A percentile compares a stretch with the other conserved stretches of the same genome.
phyloP scores from a whole-genome alignment of 2,888 invertebrate genomes.

The Agrilus biguttatus region DNA sequence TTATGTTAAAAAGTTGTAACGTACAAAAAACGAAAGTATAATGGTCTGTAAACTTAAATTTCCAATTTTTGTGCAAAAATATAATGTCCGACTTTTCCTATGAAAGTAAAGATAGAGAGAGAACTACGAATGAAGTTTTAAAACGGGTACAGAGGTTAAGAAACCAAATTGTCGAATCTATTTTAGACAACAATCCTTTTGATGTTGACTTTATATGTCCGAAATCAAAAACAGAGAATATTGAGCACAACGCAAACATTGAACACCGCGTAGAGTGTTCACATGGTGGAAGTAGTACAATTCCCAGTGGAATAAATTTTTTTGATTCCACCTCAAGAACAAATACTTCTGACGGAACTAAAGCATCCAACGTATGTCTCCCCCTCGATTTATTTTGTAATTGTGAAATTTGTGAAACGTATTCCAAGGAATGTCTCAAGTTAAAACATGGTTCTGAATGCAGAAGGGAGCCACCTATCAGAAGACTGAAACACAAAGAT shows the following conservation, averaged over 20 bases:
- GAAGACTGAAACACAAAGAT: neutral
- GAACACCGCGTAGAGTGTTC: neutral
- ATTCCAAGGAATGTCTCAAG: conserved; percentile 13
- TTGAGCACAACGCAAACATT: conserved; percentile 1
- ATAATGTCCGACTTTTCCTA: neutral
- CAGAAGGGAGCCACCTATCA: neutral
- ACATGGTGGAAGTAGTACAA: conserved; percentile 1
- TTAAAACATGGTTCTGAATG: neutral
- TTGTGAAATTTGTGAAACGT: conserved; percentile 24
- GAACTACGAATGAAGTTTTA: conserved; percentile 12
- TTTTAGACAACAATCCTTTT: conserved; percentile 27
- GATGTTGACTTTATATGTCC: conserved; percentile 16
- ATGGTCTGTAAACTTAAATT: neutral
- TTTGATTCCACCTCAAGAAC: too few species aligned
- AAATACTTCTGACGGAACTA: too few species aligned
- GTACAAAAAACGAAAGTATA: neutral
- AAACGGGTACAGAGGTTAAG: conserved; percentile 26
- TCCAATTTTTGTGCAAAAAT: neutral
- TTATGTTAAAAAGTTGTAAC: neutral
- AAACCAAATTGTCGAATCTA: conserved; percentile 28
- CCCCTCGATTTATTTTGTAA: conserved; percentile 11
- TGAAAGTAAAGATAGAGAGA: conserved; percentile 13
- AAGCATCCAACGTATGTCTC: too few species aligned
- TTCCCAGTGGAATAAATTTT: neutral
- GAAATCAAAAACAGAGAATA: conserved; percentile 9